Evolutionary conservation across 2,888 invertebrate species (phyloP), one percentile per base, ranked within the genome.

Genomic region (Archips crataeganus): DNA sequence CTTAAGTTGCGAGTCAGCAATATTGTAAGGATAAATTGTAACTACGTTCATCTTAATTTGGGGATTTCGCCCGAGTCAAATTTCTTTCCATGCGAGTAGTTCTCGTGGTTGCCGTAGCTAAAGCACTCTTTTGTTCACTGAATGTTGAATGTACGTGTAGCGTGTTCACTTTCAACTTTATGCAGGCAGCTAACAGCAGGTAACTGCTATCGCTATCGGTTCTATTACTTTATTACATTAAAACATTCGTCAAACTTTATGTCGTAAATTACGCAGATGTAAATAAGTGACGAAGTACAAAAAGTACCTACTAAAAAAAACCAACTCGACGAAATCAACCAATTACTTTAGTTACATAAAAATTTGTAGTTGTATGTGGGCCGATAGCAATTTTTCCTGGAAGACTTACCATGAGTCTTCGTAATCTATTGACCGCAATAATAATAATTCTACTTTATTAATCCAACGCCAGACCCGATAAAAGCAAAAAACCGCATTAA

Each of bases 1-100:
- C 83, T 88, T 83, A 83, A 84, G 82, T 83, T 80, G 84, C 83
- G 78, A 85, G 85, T 89, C 90, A 89, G 90, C 90, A 88, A 86
- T 85, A 85, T 85, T 86, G 83, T 82, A 49, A 57, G 63, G 60
- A 76, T 73, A 76, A 49, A 42, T 73, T 61, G 65, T 66, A 57
- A 65, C 61, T 61, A 71, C 67, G 59, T 45, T n/a, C 63, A 45
- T 59, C 49, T 51, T 71, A 65, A 71, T 71, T 64, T 59, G 13
- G 49, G 47, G 15, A 64, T 59, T 62, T 15, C 34, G 54, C 32
- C 15, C 23, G 13, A 45, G 45, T 9, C 13, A 42, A 54, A 36
- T 9, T 8, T 42, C 6, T 39, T 42, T 34, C 23, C 13, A 8
- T 60, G 1, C 34, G 39, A 60, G 39, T 60, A 36, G n/a, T 60